Evolutionary conservation across 2,797 vertebrate genomes (phyloP).

Genomic region (Onychomys leucogaster): DNA sequence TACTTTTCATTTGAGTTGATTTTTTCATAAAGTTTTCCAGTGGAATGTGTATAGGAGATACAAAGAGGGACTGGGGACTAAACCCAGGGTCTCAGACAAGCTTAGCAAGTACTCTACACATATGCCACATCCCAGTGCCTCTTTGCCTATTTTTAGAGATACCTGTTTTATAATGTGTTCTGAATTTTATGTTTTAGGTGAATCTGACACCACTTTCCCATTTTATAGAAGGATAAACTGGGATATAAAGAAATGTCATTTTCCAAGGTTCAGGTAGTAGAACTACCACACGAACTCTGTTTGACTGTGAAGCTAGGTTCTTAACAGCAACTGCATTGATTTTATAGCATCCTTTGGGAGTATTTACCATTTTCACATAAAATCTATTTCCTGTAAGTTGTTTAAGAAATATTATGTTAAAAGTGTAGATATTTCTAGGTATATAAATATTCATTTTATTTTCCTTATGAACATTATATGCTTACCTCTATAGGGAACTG

Average conservation of each 20-base stretch:
- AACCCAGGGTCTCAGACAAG: background rate
- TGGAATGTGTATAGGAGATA: background rate
- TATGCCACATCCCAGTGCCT: no score
- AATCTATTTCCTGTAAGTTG: background rate
- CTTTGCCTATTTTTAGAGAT: background rate
- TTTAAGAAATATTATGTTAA: slow-evolving; percentile 20
- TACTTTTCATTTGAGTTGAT: slow-evolving; percentile 4
- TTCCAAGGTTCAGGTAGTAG: background rate
- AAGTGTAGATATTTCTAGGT: background rate
- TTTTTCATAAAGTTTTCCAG: background rate
- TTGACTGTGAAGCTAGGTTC: background rate
- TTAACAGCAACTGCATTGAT: background rate
- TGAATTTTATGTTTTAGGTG: background rate
- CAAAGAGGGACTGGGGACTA: no score
- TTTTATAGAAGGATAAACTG: slow-evolving; percentile 1
- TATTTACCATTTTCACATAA: background rate
- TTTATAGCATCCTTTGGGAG: background rate
- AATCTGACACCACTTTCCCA: background rate
- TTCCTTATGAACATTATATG: slow-evolving; percentile 31
- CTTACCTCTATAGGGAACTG: background rate
- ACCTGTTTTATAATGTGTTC: background rate
- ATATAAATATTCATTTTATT: background rate
- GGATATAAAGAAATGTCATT: slow-evolving; percentile 30
- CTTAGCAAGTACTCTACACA: no score
- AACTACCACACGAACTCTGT: slow-evolving; percentile 17